phyloP scores from a whole-genome alignment of 2,113 vertebrate genomes.

The Corythornis vintsioides region DNA sequence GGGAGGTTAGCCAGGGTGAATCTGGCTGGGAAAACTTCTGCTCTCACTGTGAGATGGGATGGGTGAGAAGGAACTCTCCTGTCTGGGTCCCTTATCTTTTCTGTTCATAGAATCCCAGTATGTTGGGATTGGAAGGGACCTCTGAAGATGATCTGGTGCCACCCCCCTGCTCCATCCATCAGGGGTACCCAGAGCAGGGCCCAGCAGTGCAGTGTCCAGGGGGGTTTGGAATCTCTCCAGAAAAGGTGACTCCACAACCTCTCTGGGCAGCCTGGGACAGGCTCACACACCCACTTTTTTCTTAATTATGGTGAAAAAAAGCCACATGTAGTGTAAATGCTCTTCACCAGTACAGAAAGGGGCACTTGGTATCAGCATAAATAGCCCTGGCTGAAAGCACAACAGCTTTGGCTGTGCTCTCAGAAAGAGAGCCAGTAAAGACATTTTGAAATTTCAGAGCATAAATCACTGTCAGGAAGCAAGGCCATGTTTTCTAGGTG shows the following conservation, averaged over 20 bases:
- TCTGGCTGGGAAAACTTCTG: background rate
- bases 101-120: background rate
- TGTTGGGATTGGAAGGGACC: no score
- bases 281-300: background rate
- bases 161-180: no score
- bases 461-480: constrained; percentile 41
- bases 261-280: no score
- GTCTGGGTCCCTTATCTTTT: background rate
- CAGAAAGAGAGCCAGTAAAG: background rate
- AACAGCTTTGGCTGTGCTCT: background rate
- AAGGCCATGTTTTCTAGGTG: background rate
- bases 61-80: background rate
- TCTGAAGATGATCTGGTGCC: no score
- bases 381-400: background rate
- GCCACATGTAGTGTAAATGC: background rate
- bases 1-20: background rate
- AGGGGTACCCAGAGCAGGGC: no score
- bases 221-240: no score
- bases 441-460: background rate
- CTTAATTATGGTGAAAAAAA: background rate
- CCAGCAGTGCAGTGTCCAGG: background rate
- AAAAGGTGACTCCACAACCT: no score
- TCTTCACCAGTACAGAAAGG: background rate
- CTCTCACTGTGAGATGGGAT: no score
- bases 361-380: background rate